These are phyloP conservation scores for Tenthredo amoena DNA, from an alignment of 2,888 invertebrate genomes.

Conservation along the genomic window DNA sequence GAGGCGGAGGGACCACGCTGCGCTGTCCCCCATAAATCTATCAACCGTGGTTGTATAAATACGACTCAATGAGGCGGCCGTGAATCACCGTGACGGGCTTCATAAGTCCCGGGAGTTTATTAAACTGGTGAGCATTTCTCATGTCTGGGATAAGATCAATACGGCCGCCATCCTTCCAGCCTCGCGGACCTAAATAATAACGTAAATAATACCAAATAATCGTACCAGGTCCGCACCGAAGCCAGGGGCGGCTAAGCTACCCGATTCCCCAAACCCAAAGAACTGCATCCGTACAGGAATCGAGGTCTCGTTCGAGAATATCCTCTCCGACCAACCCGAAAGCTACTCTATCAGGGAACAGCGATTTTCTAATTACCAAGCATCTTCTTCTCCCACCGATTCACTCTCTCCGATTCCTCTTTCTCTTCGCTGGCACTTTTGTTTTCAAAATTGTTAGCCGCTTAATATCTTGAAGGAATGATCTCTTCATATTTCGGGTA, in stretches of 20 bases:
- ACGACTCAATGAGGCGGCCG: slow-evolving; percentile 78
- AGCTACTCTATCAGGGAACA: background rate
- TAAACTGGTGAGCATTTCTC: slow-evolving; percentile 79
- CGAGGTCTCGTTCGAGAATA: background rate
- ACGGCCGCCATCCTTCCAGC: slow-evolving; percentile 71
- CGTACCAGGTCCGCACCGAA: slow-evolving; percentile 60
- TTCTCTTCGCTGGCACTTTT: background rate
- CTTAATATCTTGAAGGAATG: too few relatives aligned
- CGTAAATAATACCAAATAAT: slow-evolving; percentile 73
- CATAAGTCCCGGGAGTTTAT: slow-evolving; percentile 79
- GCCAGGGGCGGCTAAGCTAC: slow-evolving; percentile 1
- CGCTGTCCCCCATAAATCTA: slow-evolving; percentile 78
- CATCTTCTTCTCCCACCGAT: background rate
- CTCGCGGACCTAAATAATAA: slow-evolving; percentile 69
- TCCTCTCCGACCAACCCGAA: background rate
- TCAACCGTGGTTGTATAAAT: slow-evolving; percentile 78
- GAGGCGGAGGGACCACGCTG: slow-evolving; percentile 74
- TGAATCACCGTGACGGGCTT: slow-evolving; percentile 78
- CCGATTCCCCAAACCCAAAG: background rate
- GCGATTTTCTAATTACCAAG: background rate
- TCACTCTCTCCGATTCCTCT: background rate
- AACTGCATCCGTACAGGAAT: background rate
- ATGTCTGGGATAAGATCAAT: slow-evolving; percentile 79
- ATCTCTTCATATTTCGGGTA: background rate
- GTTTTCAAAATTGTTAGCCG: background rate